phyloP scores from a whole-genome alignment of 2,113 vertebrate genomes.

The Coryphaenoides rupestris region DNA sequence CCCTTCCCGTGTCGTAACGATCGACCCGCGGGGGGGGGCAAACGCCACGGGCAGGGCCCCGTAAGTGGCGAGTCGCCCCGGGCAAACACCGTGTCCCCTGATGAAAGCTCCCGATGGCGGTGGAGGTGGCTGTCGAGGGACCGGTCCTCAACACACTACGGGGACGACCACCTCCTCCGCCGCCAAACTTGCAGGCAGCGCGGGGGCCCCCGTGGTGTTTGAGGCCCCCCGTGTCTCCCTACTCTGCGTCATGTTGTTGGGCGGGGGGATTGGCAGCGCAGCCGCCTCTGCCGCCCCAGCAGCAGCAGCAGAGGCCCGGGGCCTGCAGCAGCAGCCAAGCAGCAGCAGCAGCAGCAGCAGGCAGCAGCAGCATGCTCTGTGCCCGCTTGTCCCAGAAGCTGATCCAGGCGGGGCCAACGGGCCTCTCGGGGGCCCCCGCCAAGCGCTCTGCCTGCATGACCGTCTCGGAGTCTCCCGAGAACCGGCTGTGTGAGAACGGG shows the following conservation, averaged over 20 bases:
- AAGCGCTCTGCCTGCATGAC: constrained; percentile 73
- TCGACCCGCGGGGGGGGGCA: constrained; percentile 46
- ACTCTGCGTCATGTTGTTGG: constrained; percentile 7
- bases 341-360: constrained; percentile 25
- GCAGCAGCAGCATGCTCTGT: constrained; percentile 72
- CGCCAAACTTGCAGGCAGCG: not conserved
- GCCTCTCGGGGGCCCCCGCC: constrained; percentile 28
- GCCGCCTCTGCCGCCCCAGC: too few species aligned
- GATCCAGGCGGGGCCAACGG: constrained; percentile 73
- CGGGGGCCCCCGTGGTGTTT: not conserved
- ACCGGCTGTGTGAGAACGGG: constrained; percentile 72
- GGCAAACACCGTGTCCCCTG: constrained; percentile 14
- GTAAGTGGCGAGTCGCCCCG: not conserved
- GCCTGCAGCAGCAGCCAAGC: too few species aligned
- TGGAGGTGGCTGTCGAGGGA: not conserved
- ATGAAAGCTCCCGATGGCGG: not conserved
- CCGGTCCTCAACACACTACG: too few species aligned
- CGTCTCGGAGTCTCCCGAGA: constrained; percentile 79
- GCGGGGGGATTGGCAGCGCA: not conserved
- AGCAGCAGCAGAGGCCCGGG: too few species aligned
- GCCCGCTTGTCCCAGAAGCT: constrained; percentile 92
- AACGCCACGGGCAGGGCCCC: not conserved
- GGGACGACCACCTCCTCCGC: not conserved
- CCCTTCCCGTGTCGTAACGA: constrained; percentile 85
- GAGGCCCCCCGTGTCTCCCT: too few species aligned